Evolutionary conservation across 1,140 invertebrate genomes (phyloP), one percentile per base, ranked within the genome.

Genomic region (Physella acuta): DNA sequence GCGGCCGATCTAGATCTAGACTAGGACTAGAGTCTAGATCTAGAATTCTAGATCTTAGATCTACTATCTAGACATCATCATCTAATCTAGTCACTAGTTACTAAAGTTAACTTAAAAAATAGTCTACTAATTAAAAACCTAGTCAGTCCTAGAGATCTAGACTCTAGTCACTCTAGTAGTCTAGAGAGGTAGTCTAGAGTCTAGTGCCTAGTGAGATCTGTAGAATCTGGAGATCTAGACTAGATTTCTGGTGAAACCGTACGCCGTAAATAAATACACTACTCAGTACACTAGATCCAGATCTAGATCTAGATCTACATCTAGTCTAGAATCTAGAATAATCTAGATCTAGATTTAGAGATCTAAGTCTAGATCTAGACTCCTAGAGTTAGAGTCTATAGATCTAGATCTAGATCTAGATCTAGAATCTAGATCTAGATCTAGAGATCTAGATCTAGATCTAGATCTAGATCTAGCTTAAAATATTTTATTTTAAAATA

Each of bases 1-100:
- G n/a, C n/a, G n/a, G n/a, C n/a, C n/a, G n/a, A n/a, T n/a, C n/a
- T n/a, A n/a, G n/a, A n/a, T n/a, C n/a, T n/a, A n/a, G n/a, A n/a
- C n/a, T n/a, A n/a, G n/a, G n/a, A n/a, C n/a, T n/a, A n/a, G n/a
- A n/a, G n/a, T n/a, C n/a, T n/a, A n/a, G n/a, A n/a, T n/a, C n/a
- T n/a, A n/a, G n/a, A n/a, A n/a, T n/a, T n/a, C n/a, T n/a, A n/a
- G n/a, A n/a, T n/a, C n/a, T n/a, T n/a, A n/a, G n/a, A n/a, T n/a
- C n/a, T n/a, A n/a, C n/a, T n/a, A n/a, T n/a, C n/a, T n/a, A n/a
- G n/a, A n/a, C n/a, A n/a, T n/a, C n/a, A n/a, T n/a, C n/a, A n/a
- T n/a, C n/a, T n/a, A n/a, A n/a, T 44, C 39, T 44, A 44, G 39
- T 44, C 39, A 44, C 39, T 44, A n/a, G n/a, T n/a, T n/a, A n/a